Base-by-base conservation (phyloP, 2,888 invertebrate genomes). In the Anthophora plumipes region DNA sequence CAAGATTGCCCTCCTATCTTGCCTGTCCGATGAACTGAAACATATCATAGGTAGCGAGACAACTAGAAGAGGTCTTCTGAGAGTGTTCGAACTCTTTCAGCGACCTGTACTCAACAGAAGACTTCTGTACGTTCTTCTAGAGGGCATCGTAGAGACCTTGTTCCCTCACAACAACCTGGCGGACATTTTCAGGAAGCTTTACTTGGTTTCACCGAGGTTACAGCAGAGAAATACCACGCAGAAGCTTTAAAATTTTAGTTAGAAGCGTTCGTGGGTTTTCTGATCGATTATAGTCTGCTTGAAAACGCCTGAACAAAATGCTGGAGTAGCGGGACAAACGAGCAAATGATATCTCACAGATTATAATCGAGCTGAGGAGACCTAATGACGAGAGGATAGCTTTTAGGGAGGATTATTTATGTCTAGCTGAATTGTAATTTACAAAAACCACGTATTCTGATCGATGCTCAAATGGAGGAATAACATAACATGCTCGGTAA, bases 41-140 rank as follows among this genome's bases (percentile, higher is more conserved):
- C 97, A 97, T 91, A 96, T 99, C 87, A 96, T 98, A 75, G 98
- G 98, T 0, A 96, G 97, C 57, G 98, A 98, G 91, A 97, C 98
- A 2, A 97, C 97, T 4, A 95, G 97, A 31, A 95, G 97, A 86
- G 98, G 98, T 6, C 94, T 98, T 17, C 94, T 97, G 70, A 96
- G 97, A 17, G 96, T 98, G 39, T 98, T 98, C 92, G 97, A 98
- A 90, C 95, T 98, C 89, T 97, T 98, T 89, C 98, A 98, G 94
- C 96, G 97, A 87, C 96, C 97, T 85, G 95, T 96, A 88, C 95
- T 98, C 74, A 99, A 99, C 93, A 95, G 96, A 90, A 95, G 98
- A 89, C 94, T 98, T 69, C 94, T 97, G 66, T 97, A 97, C 90
- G 98, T 98, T 20, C 94, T 98, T 41, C 94, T 98, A 37, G 98